phyloP scores from a whole-genome alignment of 2,113 vertebrate species.

The Glareola pratincola region DNA sequence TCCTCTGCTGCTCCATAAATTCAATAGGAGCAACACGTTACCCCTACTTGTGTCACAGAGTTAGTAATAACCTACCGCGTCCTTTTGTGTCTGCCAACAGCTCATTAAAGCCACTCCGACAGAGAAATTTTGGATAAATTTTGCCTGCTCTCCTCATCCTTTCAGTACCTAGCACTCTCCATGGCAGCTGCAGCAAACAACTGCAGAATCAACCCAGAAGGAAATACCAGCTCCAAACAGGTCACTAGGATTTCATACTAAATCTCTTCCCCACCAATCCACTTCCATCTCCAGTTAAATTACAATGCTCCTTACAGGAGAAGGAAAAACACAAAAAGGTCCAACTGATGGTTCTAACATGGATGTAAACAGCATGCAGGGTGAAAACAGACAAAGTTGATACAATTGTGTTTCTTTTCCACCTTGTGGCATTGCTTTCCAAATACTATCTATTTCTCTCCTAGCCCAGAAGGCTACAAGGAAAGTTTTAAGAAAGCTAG shows the following conservation, averaged over 20 bases:
- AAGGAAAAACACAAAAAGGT: background rate
- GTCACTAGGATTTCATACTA: background rate
- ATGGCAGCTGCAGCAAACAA: background rate
- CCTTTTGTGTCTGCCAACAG: background rate
- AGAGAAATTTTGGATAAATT: background rate
- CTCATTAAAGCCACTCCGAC: background rate
- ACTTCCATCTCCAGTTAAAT: background rate
- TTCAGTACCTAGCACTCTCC: background rate
- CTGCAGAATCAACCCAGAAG: background rate
- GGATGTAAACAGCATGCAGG: background rate
- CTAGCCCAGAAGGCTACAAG: background rate
- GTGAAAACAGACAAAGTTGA: background rate
- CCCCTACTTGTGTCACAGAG: background rate
- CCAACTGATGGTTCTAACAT: background rate
- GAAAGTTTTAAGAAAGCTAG: background rate
- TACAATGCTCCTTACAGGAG: background rate
- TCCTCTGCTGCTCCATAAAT: background rate
- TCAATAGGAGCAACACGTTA: background rate
- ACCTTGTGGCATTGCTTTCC: background rate
- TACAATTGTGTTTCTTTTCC: background rate
- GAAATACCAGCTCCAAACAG: background rate
- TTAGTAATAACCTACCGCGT: background rate
- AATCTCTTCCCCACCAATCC: background rate
- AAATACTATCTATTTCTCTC: background rate
- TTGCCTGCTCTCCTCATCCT: background rate